These are phyloP conservation scores for Zophobas morio DNA, from an alignment of 1,140 invertebrate species.

Conservation along the genomic window DNA sequence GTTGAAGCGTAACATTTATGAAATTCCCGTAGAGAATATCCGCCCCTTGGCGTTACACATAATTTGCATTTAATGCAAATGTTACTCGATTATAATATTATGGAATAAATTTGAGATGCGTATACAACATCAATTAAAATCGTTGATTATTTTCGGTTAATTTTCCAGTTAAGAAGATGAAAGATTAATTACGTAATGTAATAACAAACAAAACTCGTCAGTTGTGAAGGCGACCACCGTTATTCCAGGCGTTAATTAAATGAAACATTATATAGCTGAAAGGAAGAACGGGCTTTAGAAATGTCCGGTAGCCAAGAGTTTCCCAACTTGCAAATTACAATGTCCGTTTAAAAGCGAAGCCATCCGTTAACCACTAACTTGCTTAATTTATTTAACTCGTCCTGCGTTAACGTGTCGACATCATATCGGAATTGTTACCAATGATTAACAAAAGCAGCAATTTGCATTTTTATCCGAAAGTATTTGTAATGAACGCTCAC, in stretches of 20 bases:
- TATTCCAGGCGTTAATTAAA: constrained; percentile 39
- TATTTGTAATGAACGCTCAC: neutral
- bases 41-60: constrained; percentile 17
- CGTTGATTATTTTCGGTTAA: constrained; percentile 11
- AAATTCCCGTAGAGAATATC: constrained; percentile 21
- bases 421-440: constrained; percentile 12
- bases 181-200: constrained; percentile 39
- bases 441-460: constrained; percentile 27
- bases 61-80: constrained; percentile 38
- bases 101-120: constrained; percentile 31
- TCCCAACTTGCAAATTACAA: constrained; percentile 42
- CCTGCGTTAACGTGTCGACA: constrained; percentile 12
- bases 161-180: constrained; percentile 23
- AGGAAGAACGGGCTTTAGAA: constrained; percentile 42
- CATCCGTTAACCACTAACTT: constrained; percentile 42
- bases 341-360: constrained; percentile 41
- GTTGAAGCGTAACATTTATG: constrained; percentile 6
- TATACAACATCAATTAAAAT: constrained; percentile 1
- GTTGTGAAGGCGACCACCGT: constrained; percentile 23
- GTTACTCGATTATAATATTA: constrained; percentile 15
- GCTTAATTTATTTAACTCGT: constrained; percentile 34
- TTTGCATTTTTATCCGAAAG: constrained; percentile 20
- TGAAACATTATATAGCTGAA: constrained; percentile 41
- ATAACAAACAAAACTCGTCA: constrained; percentile 36
- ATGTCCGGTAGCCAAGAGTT: constrained; percentile 38